Conservation (phyloP, 2,113 vertebrate genomes). For the Telmatochromis sp. region DNA sequence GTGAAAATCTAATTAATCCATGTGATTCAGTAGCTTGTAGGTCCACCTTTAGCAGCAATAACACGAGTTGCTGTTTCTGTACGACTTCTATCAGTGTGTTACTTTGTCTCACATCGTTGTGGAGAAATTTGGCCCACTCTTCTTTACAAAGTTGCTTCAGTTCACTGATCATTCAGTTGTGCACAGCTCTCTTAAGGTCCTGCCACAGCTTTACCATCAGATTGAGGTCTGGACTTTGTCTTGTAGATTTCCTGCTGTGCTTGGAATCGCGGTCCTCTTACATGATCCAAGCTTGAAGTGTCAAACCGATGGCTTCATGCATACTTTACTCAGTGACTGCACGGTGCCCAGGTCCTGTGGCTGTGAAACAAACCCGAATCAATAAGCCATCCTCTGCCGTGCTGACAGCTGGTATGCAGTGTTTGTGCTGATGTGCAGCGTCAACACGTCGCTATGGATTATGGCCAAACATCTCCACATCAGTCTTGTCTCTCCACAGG, state of each 20-base stretch:
- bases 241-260: background rate
- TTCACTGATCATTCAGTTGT: background rate
- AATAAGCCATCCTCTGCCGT: background rate
- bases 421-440: background rate
- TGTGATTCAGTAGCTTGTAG: background rate
- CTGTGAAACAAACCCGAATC: background rate
- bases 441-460: rapidly evolving
- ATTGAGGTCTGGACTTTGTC: background rate
- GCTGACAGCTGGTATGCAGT: background rate
- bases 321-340: background rate
- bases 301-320: background rate
- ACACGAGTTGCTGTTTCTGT: rapidly evolving
- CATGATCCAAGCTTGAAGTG: background rate
- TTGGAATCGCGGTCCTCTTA: rapidly evolving
- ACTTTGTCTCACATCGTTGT: background rate
- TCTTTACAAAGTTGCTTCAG: rapidly evolving
- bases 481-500: background rate
- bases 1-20: background rate
- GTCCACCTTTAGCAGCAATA: background rate
- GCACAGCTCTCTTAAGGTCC: background rate
- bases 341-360: background rate
- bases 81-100: background rate
- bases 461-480: background rate
- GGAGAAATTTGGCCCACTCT: background rate
- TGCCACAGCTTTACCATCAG: background rate